These are phyloP conservation scores for Strigamia crassipes DNA, from an alignment of 2,888 invertebrate species.

Conservation along the genomic window DNA sequence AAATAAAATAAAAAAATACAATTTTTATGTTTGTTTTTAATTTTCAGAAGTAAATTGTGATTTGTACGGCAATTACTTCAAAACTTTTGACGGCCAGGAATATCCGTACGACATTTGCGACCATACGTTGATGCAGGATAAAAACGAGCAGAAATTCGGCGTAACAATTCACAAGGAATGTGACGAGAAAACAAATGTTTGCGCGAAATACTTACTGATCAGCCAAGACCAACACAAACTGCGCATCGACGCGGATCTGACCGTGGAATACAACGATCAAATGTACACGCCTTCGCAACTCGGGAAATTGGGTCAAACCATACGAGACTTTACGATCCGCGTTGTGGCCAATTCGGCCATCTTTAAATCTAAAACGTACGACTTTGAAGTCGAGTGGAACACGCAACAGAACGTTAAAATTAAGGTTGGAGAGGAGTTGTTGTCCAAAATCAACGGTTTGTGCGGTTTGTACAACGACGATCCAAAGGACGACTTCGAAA, in stretches of 20 bases:
- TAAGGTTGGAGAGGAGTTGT: constrained; percentile 67
- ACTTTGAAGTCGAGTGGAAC: constrained; percentile 75
- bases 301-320: constrained; percentile 49
- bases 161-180: constrained; percentile 72
- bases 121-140: constrained; percentile 76
- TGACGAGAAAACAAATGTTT: constrained; percentile 60
- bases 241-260: constrained; percentile 68
- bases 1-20: neutral
- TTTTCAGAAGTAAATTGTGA: constrained; percentile 66
- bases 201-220: constrained; percentile 69
- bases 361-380: constrained; percentile 71
- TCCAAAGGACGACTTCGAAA: constrained; percentile 70
- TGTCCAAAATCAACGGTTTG: constrained; percentile 73
- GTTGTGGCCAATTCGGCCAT: constrained; percentile 72
- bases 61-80: constrained; percentile 75
- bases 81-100: constrained; percentile 77
- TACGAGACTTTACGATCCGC: constrained; percentile 62
- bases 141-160: constrained; percentile 70
- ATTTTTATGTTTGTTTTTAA: neutral
- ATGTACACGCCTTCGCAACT: constrained; percentile 58
- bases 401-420: constrained; percentile 70
- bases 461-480: constrained; percentile 77
- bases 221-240: constrained; percentile 66
- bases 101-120: constrained; percentile 81
- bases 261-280: constrained; percentile 69